phyloP scores from a whole-genome alignment of 1,140 invertebrate species.

The Cotesia glomerata region DNA sequence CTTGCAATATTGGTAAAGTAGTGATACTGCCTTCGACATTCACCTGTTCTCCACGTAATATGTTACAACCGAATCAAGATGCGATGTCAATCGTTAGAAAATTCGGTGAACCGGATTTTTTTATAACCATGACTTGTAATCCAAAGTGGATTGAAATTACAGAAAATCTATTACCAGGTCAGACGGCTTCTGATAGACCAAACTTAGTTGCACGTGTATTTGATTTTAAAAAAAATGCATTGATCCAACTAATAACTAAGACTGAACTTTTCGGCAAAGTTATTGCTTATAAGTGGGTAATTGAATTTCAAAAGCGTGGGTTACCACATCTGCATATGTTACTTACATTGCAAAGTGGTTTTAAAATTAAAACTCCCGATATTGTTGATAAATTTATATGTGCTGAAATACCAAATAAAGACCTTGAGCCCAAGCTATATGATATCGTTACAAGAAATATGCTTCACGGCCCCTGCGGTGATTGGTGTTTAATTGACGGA shows the following conservation, averaged over 20 bases:
- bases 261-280: constrained; percentile 1
- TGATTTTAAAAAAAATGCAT: constrained; percentile 20
- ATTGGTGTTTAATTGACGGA: constrained; percentile 35
- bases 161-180: no score
- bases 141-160: no score
- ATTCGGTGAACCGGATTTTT: constrained; percentile 56
- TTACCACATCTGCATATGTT: constrained; percentile 23
- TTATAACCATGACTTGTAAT: neutral
- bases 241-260: constrained; percentile 14
- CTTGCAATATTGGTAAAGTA: constrained; percentile 29
- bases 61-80: constrained; percentile 57
- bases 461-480: constrained; percentile 48
- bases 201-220: constrained; percentile 37
- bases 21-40: constrained; percentile 51
- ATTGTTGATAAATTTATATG: constrained; percentile 28
- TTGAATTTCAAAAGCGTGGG: constrained; percentile 14
- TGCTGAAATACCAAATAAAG: constrained; percentile 31
- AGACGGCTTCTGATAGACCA: constrained; percentile 38
- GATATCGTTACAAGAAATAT: constrained; percentile 30
- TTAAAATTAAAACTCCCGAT: constrained; percentile 15
- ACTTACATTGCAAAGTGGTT: constrained; percentile 33
- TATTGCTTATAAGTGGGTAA: neutral
- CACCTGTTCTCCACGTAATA: constrained; percentile 50
- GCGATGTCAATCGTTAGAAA: constrained; percentile 57
- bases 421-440: constrained; percentile 1